Evolutionary conservation across 2,113 vertebrate genomes (phyloP), one percentile per base, ranked within the genome.

Genomic region (Terrapene triunguis): DNA sequence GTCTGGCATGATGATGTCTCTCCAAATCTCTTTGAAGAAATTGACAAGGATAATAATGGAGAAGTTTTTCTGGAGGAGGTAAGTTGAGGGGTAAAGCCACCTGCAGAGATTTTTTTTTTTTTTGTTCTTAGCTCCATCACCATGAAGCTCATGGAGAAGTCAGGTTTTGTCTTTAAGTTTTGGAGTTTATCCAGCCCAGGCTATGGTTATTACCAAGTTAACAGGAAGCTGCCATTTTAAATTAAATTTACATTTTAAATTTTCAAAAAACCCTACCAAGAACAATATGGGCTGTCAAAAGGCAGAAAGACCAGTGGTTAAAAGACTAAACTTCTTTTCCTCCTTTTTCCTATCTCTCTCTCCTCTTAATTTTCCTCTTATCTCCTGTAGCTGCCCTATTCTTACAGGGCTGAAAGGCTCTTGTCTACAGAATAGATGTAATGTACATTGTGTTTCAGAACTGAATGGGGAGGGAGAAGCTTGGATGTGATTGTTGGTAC

Each of bases 1-100:
- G 97, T 99, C 47, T 99, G 99, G 99, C 99, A 99, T 0, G 97
- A 98, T 0, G 99, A 99, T 4, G 99, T 99, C 38, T 98, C 99
- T 5, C 98, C 98, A 4, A 98, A 99, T 88, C 99, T 99, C 47
- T 99, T 99, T 94, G 98, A 98, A 86, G 99, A 99, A 95, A 99
- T 99, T 94, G 99, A 99, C 97, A 99, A 97, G 89, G 98, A 99
- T 87, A 96, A 98, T 1, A 97, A 99, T 24, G 96, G 98, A 84
- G 97, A 98, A 51, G 98, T 99, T 97, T 98, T 99, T 93, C 87
- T 98, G 21, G 98, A 98, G 82, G 99, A 99, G 99, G 99, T 99
- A 98, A 98, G 85, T 38, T 69, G 62, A n/a, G n/a, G n/a, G 1
- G 3, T 11, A 24, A 44, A 5, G 72, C 17, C 1, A 4, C 7